A percentile compares a stretch with the other conserved stretches of the same genome.
phyloP scores from a whole-genome alignment of 2,113 vertebrate species.

The Ahaetulla prasina region DNA sequence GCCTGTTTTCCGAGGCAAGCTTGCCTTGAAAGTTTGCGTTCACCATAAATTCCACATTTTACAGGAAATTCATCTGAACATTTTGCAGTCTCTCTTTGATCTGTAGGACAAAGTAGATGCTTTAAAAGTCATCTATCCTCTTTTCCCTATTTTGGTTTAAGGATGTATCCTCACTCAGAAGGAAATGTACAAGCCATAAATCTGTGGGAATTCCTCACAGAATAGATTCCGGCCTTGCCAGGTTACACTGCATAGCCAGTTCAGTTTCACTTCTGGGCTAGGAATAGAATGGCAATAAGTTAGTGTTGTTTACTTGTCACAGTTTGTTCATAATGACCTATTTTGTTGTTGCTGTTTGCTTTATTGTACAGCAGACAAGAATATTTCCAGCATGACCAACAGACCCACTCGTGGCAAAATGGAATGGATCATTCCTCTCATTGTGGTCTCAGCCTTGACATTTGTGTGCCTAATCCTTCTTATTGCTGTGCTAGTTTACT shows the following conservation, averaged over 20 bases:
- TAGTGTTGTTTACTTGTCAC: not conserved
- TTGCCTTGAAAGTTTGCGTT: not conserved
- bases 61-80: not conserved
- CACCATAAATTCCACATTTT: not conserved
- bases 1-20: not conserved
- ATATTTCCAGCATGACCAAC: conserved; percentile 80
- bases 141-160: not conserved
- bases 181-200: not conserved
- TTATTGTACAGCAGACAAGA: conserved; percentile 70
- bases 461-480: conserved; percentile 95
- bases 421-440: conserved; percentile 97
- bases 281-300: not conserved
- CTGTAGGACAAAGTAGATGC: not conserved
- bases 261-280: too few species aligned
- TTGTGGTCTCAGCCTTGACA: conserved; percentile 94
- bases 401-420: conserved; percentile 79
- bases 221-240: not conserved
- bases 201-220: not conserved
- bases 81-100: not conserved
- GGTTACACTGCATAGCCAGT: not conserved
- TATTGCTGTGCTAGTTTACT: conserved; percentile 93
- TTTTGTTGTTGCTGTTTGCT: conserved; percentile 35
- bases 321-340: conserved; percentile 26
- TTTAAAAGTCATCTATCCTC: not conserved
- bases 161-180: not conserved